A percentile compares a stretch with the other conserved stretches of the same genome.
phyloP scores from a whole-genome alignment of 2,797 vertebrate genomes.

The Muraenolepis orangiensis region DNA sequence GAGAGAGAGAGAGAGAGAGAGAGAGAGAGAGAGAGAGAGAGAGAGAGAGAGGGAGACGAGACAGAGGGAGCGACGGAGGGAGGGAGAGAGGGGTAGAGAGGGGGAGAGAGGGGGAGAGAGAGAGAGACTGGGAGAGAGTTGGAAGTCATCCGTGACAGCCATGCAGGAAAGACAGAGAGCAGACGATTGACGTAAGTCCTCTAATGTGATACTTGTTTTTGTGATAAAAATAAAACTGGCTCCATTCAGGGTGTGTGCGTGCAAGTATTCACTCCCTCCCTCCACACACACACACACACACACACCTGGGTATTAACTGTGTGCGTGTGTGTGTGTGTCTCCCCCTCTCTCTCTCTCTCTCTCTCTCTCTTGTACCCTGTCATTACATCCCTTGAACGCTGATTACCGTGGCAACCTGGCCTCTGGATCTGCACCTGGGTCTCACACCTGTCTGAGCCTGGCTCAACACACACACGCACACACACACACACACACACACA shows the following conservation, averaged over 20 bases:
- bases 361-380: slow-evolving; percentile 59
- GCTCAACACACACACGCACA: slow-evolving; percentile 23
- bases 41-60: too few species aligned
- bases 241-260: slow-evolving; percentile 43
- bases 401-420: slow-evolving; percentile 62
- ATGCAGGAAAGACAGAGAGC: too few species aligned
- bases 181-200: not conserved
- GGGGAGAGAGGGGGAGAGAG: too few species aligned
- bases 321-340: slow-evolving; percentile 11
- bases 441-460: slow-evolving; percentile 62
- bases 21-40: not conserved
- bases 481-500: slow-evolving; percentile 18
- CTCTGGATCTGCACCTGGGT: slow-evolving; percentile 69
- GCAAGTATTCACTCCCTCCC: slow-evolving; percentile 25
- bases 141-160: too few species aligned
- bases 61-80: not conserved
- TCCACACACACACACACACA: too few species aligned
- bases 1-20: too few species aligned
- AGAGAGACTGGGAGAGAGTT: not conserved
- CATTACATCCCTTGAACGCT: slow-evolving; percentile 55
- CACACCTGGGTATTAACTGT: slow-evolving; percentile 25
- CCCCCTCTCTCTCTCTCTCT: not conserved
- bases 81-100: too few species aligned
- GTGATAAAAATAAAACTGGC: slow-evolving; percentile 12
- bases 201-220: not conserved